Percentiles rank a stretch among this genome's conserved stretches.
These are phyloP conservation scores for Brachionus koreanus DNA, from an alignment of 1,140 invertebrate species.

Conservation along the genomic window DNA sequence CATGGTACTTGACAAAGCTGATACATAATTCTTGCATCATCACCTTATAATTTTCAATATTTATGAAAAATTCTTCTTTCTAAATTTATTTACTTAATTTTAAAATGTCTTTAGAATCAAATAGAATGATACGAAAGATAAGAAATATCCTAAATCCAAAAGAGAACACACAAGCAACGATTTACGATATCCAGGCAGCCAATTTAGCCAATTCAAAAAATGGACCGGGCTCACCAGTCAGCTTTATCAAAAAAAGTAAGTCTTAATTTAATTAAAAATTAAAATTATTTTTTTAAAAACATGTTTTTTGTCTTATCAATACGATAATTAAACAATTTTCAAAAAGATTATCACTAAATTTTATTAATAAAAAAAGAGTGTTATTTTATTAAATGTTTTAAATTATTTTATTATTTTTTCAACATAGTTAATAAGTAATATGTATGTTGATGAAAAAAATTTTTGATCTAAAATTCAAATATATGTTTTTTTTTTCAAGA, in stretches of 20 bases:
- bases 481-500: no score
- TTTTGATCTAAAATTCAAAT: no score
- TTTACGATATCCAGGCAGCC: background rate
- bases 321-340: no score
- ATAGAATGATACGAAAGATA: constrained; percentile 15
- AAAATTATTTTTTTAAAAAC: no score
- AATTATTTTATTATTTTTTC: no score
- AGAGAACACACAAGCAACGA: background rate
- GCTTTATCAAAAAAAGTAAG: constrained; percentile 18
- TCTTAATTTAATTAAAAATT: background rate
- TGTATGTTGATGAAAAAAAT: no score
- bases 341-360: no score
- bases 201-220: background rate
- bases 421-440: no score
- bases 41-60: constrained; percentile 1
- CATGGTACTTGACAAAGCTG: constrained; percentile 13
- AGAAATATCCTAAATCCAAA: constrained; percentile 10
- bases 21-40: constrained; percentile 1
- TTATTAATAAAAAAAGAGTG: no score
- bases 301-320: no score
- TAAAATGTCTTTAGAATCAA: constrained; percentile 17
- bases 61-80: background rate
- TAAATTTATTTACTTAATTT: background rate
- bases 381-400: no score
- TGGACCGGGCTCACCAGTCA: background rate